phyloP scores from a whole-genome alignment of 1,140 invertebrate genomes.

The Rhysida immarginata region DNA sequence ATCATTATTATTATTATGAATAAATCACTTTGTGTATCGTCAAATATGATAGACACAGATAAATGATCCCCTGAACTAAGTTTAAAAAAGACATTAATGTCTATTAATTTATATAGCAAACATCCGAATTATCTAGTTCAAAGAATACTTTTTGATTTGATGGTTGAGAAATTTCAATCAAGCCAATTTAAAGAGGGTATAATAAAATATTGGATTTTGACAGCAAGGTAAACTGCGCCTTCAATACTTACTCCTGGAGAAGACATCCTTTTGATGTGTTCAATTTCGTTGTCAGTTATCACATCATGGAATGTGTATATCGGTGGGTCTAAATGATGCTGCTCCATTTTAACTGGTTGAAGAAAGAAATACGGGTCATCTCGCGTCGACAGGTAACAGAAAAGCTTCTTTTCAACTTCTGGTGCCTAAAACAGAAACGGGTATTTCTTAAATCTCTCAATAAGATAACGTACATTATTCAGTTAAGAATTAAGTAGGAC shows the following conservation, averaged over 20 bases:
- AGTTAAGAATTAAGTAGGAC: conserved; percentile 1
- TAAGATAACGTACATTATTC: conserved; percentile 2
- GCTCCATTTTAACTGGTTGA: conserved; percentile 37
- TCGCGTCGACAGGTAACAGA: conserved; percentile 25
- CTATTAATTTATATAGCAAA: too few species aligned
- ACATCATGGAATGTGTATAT: conserved; percentile 39
- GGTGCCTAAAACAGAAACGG: not conserved
- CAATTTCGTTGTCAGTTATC: conserved; percentile 33
- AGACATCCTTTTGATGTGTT: conserved; percentile 31
- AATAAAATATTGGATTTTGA: too few species aligned
- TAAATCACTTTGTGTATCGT: too few species aligned
- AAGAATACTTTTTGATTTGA: too few species aligned
- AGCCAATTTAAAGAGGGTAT: too few species aligned
- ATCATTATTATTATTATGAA: too few species aligned
- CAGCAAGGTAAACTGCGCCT: too few species aligned
- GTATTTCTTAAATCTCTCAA: not conserved
- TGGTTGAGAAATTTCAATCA: too few species aligned
- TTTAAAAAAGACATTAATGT: too few species aligned
- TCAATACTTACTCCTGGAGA: conserved; percentile 33
- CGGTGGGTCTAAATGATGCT: conserved; percentile 31
- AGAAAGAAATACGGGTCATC: conserved; percentile 31
- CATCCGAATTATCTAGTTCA: too few species aligned
- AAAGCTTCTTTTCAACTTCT: conserved; percentile 17
- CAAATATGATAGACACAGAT: too few species aligned
- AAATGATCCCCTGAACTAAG: too few species aligned